Evolutionary conservation across 2,113 vertebrate species (phyloP).

Genomic region (Gobius niger): DNA sequence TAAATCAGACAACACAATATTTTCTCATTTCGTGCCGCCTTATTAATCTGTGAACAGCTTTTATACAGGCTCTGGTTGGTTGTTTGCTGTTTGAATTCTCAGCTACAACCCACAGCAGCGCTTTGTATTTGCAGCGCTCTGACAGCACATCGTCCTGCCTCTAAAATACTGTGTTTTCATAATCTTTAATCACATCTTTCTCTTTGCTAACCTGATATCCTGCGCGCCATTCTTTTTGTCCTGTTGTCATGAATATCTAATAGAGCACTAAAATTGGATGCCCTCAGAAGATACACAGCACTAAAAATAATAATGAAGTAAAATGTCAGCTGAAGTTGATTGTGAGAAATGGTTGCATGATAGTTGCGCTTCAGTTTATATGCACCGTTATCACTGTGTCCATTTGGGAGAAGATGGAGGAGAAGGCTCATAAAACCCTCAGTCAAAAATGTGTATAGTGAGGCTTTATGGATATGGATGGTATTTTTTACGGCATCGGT

Average conservation of each 20-base stretch:
- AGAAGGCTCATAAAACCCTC: slow-evolving; percentile 13
- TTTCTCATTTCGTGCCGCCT: too few relatives aligned
- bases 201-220: slow-evolving; percentile 6
- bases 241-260: slow-evolving; percentile 5
- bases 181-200: neutral
- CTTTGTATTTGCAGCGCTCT: neutral
- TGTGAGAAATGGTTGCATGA: neutral
- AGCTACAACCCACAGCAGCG: too few relatives aligned
- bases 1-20: too few relatives aligned
- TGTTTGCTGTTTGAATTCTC: too few relatives aligned
- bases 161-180: neutral
- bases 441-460: slow-evolving; percentile 13
- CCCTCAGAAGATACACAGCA: slow-evolving; percentile 20
- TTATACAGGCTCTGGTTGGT: neutral
- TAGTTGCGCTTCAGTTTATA: neutral
- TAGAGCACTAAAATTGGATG: slow-evolving; percentile 22
- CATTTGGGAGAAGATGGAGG: slow-evolving; percentile 29
- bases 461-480: slow-evolving; percentile 8
- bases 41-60: neutral
- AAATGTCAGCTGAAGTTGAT: slow-evolving; percentile 17
- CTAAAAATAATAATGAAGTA: slow-evolving; percentile 36
- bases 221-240: neutral
- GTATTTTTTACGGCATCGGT: neutral
- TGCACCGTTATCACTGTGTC: neutral
- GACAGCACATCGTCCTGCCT: neutral